Evolutionary conservation across 1,140 invertebrate species (phyloP).

Genomic region (Rhagoletis zephyria): DNA sequence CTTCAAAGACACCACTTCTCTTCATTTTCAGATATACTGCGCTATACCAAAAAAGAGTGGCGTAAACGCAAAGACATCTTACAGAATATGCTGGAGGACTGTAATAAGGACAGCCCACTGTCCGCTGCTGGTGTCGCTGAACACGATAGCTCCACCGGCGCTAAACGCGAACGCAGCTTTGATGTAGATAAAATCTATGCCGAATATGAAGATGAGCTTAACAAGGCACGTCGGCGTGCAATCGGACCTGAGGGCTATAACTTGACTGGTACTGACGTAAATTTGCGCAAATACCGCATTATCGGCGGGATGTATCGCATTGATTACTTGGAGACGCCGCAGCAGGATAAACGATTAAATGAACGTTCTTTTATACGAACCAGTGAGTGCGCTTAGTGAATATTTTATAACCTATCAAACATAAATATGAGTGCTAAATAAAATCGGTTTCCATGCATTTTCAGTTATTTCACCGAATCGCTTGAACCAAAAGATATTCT

Average conservation of each 20-base stretch:
- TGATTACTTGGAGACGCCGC: constrained; percentile 79
- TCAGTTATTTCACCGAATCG: constrained; percentile 80
- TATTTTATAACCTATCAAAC: not conserved
- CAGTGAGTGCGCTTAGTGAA: constrained; percentile 57
- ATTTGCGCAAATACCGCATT: constrained; percentile 79
- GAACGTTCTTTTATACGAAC: constrained; percentile 68
- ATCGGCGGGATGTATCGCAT: constrained; percentile 80
- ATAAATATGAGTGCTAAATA: not conserved
- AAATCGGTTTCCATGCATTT: not conserved
- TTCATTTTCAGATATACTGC: constrained; percentile 65
- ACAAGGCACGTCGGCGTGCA: constrained; percentile 66
- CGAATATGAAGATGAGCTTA: constrained; percentile 72
- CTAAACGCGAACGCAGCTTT: constrained; percentile 63
- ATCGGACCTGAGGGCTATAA: constrained; percentile 68
- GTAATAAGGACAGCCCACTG: constrained; percentile 62
- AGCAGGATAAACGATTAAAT: constrained; percentile 76
- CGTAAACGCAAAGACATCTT: constrained; percentile 71
- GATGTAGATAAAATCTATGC: constrained; percentile 71
- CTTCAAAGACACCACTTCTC: not conserved
- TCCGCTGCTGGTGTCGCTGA: constrained; percentile 65
- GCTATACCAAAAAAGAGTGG: constrained; percentile 71
- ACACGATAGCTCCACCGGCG: constrained; percentile 63
- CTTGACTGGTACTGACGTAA: constrained; percentile 76
- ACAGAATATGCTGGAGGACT: constrained; percentile 68
- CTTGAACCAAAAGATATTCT: constrained; percentile 80